phyloP scores from a whole-genome alignment of 2,888 invertebrate species.

The Rosalia funebris region DNA sequence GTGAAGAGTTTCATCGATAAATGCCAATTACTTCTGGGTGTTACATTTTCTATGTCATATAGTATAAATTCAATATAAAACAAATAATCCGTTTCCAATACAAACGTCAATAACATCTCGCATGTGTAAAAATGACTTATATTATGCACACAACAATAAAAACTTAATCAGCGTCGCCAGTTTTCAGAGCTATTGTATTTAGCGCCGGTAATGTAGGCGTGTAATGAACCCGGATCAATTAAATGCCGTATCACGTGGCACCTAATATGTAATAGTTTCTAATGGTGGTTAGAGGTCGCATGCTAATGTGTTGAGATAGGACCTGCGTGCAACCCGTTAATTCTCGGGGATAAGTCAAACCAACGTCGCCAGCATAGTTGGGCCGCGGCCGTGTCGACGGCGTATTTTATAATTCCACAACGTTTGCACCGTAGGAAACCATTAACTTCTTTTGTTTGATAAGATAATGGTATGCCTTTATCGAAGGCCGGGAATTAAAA shows the following conservation, averaged over 20 bases:
- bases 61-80: too few relatives aligned
- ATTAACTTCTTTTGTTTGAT: slow-evolving; percentile 27
- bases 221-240: slow-evolving; percentile 46
- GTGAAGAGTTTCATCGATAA: too few relatives aligned
- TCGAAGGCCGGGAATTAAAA: slow-evolving; percentile 20
- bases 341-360: slow-evolving; percentile 22
- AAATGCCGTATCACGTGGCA: slow-evolving; percentile 50
- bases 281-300: slow-evolving; percentile 53
- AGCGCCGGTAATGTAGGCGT: slow-evolving; percentile 37
- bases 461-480: slow-evolving; percentile 24
- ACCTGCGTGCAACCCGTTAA: slow-evolving; percentile 26
- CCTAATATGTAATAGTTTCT: slow-evolving; percentile 53
- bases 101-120: too few relatives aligned
- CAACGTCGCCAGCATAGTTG: slow-evolving; percentile 11
- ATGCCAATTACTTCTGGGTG: too few relatives aligned
- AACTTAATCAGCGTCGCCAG: slow-evolving; percentile 25
- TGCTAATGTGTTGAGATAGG: slow-evolving; percentile 48
- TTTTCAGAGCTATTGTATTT: slow-evolving; percentile 19
- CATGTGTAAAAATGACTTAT: too few relatives aligned
- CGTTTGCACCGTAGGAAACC: slow-evolving; percentile 23
- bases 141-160: slow-evolving; percentile 10
- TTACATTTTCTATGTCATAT: too few relatives aligned
- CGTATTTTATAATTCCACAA: slow-evolving; percentile 17
- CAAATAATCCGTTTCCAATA: too few relatives aligned
- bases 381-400: slow-evolving; percentile 1